Evolutionary conservation across 2,888 invertebrate genomes (phyloP).

Genomic region (Agonopterix arenella): DNA sequence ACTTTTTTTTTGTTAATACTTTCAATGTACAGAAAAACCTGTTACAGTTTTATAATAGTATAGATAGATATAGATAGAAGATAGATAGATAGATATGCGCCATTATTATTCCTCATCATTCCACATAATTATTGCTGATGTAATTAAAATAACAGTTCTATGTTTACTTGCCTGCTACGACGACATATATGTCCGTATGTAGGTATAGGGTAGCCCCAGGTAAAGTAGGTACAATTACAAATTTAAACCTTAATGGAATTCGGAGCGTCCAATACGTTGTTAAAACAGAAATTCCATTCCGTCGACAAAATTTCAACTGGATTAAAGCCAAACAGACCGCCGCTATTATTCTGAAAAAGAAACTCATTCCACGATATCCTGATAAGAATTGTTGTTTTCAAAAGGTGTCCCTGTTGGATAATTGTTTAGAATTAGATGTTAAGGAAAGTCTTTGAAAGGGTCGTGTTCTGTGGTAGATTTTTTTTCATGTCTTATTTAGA

Average conservation of each 20-base stretch:
- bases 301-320: conserved; percentile 37
- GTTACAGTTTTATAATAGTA: too few species aligned
- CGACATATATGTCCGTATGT: background rate
- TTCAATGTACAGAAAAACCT: too few species aligned
- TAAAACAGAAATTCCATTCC: conserved; percentile 19
- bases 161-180: background rate
- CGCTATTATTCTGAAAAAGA: conserved; percentile 42
- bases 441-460: background rate
- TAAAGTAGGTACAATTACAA: background rate
- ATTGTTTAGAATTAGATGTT: too few species aligned
- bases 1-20: too few species aligned
- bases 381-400: conserved; percentile 6
- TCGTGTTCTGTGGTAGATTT: background rate
- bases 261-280: conserved; percentile 17
- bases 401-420: too few species aligned
- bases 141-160: too few species aligned
- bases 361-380: conserved; percentile 33
- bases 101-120: too few species aligned
- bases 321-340: conserved; percentile 55
- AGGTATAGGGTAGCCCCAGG: too few species aligned
- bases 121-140: too few species aligned
- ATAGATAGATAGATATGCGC: too few species aligned
- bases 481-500: too few species aligned
- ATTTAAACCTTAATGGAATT: conserved; percentile 4
- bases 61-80: too few species aligned